Evolutionary conservation across 2,113 vertebrate species (phyloP), one percentile per base, ranked within the genome.

Genomic region (Jaculus jaculus): DNA sequence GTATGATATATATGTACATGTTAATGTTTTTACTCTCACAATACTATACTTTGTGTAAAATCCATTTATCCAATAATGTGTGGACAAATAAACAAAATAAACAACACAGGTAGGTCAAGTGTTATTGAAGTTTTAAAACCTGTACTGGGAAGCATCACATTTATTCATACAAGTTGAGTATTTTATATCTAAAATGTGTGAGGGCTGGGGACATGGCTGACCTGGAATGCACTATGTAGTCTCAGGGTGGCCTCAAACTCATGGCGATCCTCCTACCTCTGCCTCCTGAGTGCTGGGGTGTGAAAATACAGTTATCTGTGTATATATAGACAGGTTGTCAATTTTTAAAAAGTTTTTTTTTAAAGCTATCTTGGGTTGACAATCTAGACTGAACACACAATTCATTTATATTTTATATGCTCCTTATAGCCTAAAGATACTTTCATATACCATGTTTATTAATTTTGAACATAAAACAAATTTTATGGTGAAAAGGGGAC

Each of bases 1-100:
- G 42, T n/a, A n/a, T n/a, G n/a, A n/a, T n/a, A n/a, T n/a, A n/a
- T n/a, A n/a, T n/a, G n/a, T n/a, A n/a, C n/a, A n/a, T n/a, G n/a
- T n/a, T n/a, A n/a, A n/a, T n/a, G n/a, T n/a, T n/a, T n/a, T n/a
- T n/a, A n/a, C n/a, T n/a, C n/a, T n/a, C n/a, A n/a, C n/a, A n/a
- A n/a, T n/a, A n/a, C n/a, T n/a, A n/a, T n/a, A n/a, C n/a, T n/a
- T n/a, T n/a, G n/a, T n/a, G n/a, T n/a, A 79, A 87, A 92, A 90
- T 73, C 47, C 21, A 90, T 47, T 58, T 84, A 60, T 61, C 68
- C 32, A 86, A 72, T 37, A 6, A 0, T 72, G 32, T 78, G 11
- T 77, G 39, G 47, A 89, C 61, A 96, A 80, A 89, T 13, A 13
- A 39, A 79, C 34, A 91, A 73, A 91, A 85, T 69, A 75, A 47